Percentiles rank a stretch among this genome's conserved stretches.
Evolutionary conservation across 2,888 invertebrate genomes (phyloP).

Genomic region (Meiosimyza decipiens): DNA sequence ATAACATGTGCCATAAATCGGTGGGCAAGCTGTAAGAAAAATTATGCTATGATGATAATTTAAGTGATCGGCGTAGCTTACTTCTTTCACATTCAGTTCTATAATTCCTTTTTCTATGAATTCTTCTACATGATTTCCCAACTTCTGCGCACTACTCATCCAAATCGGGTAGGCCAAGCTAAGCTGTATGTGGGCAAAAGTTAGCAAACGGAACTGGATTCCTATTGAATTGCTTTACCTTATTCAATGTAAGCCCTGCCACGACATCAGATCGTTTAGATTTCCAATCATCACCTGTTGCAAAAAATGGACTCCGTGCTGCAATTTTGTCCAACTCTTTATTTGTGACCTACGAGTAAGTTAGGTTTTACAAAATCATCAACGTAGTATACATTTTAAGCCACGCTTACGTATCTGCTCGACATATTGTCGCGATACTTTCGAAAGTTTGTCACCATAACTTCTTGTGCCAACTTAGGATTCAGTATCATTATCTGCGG

Average conservation of each 20-base stretch:
- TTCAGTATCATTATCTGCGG: conserved; percentile 65
- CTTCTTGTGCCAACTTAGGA: conserved; percentile 60
- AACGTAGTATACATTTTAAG: not conserved
- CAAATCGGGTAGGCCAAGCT: conserved; percentile 53
- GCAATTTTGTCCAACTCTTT: conserved; percentile 47
- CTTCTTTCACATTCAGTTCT: conserved; percentile 55
- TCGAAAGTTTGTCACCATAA: conserved; percentile 65
- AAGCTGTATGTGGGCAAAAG: conserved; percentile 21
- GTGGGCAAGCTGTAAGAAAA: conserved; percentile 49
- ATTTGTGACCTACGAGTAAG: conserved; percentile 9
- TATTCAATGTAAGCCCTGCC: conserved; percentile 68
- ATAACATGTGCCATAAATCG: conserved; percentile 56
- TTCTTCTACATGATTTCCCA: conserved; percentile 46
- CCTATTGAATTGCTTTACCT: conserved; percentile 46
- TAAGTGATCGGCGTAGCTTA: conserved; percentile 41
- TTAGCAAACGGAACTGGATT: not conserved
- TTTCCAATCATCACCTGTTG: conserved; percentile 64
- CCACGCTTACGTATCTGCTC: conserved; percentile 44
- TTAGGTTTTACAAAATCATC: not conserved
- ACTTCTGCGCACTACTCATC: conserved; percentile 47
- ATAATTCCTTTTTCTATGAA: conserved; percentile 34
- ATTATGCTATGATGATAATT: not conserved
- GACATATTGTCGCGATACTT: conserved; percentile 58
- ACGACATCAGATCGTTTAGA: conserved; percentile 66
- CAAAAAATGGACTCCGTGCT: conserved; percentile 50